Evolutionary conservation across 2,888 invertebrate species (phyloP).

Genomic region (Myopa tessellatipennis): DNA sequence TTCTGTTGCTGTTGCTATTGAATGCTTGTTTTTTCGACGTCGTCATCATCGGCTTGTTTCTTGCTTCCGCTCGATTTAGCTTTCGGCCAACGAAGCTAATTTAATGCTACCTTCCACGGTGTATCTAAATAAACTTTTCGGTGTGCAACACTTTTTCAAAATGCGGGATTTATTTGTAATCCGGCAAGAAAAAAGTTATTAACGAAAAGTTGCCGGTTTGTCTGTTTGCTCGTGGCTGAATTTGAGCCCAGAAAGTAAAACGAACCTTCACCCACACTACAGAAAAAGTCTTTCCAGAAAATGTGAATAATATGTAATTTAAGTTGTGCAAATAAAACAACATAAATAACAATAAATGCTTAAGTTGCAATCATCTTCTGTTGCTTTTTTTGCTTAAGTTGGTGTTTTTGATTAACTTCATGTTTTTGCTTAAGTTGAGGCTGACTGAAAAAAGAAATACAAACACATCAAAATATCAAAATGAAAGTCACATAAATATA

Average conservation of each 20-base stretch:
- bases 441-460: too few relatives aligned
- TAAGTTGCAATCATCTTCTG: neutral
- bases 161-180: constrained; percentile 50
- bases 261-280: neutral
- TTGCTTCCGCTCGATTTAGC: constrained; percentile 52
- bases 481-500: too few relatives aligned
- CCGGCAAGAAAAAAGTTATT: constrained; percentile 45
- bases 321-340: neutral
- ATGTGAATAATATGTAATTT: constrained; percentile 27
- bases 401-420: too few relatives aligned
- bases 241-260: neutral
- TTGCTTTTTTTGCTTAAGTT: too few relatives aligned
- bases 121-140: constrained; percentile 43
- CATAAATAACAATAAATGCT: neutral
- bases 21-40: neutral
- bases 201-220: constrained; percentile 39
- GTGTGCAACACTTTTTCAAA: constrained; percentile 42
- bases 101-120: constrained; percentile 57
- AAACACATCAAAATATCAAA: too few relatives aligned
- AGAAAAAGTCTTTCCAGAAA: neutral
- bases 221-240: neutral
- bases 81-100: constrained; percentile 53
- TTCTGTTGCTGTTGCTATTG: neutral
- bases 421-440: neutral
- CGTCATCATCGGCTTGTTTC: constrained; percentile 53